Percentiles rank a stretch among this genome's conserved stretches.
phyloP scores from a whole-genome alignment of 2,888 invertebrate genomes.

The Drosophila barbarae region DNA sequence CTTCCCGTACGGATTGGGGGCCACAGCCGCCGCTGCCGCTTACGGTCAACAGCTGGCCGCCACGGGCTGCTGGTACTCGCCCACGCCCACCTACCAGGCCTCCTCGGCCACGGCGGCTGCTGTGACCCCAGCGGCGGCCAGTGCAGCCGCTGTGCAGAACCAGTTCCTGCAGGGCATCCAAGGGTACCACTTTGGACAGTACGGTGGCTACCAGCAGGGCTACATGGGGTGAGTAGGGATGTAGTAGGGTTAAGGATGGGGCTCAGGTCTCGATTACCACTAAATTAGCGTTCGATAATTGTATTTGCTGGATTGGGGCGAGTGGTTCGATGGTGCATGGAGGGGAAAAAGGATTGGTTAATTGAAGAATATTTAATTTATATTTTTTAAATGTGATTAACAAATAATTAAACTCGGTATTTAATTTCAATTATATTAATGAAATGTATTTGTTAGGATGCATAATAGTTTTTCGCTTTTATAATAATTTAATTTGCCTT shows the following conservation, averaged over 20 bases:
- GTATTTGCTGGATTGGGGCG: conserved; percentile 36
- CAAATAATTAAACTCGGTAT: neutral
- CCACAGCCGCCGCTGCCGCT: conserved; percentile 80
- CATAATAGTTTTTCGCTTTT: too few species aligned
- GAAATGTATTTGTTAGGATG: neutral
- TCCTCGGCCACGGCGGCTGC: conserved; percentile 81
- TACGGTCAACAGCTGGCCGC: conserved; percentile 89
- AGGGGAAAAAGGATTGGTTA: neutral
- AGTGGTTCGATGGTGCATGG: neutral
- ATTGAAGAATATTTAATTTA: neutral
- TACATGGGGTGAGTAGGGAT: conserved; percentile 90
- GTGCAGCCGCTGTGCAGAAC: conserved; percentile 88
- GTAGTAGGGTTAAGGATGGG: conserved; percentile 81
- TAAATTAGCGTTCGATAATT: conserved; percentile 54
- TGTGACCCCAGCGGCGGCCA: conserved; percentile 83
- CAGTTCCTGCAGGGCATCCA: conserved; percentile 94
- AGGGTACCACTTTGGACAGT: conserved; percentile 92
- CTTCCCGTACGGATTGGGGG: conserved; percentile 82
- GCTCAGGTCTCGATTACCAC: conserved; percentile 80
- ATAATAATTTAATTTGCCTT: neutral
- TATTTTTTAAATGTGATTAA: too few species aligned
- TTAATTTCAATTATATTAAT: neutral
- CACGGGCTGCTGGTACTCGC: conserved; percentile 94
- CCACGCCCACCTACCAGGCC: conserved; percentile 84
- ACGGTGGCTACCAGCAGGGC: conserved; percentile 93